A percentile compares a stretch with the other conserved stretches of the same genome.
These are phyloP conservation scores for Drosophila persimilis DNA, from an alignment of 1,140 invertebrate genomes.

Conservation along the genomic window DNA sequence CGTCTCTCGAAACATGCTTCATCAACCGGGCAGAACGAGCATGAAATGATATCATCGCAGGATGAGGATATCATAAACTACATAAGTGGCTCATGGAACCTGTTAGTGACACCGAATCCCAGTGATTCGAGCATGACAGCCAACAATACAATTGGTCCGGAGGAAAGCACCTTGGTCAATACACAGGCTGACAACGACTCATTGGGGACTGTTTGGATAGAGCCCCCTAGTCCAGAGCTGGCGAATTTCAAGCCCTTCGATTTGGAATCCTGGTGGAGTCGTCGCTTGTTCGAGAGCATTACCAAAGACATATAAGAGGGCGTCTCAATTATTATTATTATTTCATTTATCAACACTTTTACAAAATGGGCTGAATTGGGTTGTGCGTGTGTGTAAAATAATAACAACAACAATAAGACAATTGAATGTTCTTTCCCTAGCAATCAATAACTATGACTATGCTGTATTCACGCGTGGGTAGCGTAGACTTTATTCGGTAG, in stretches of 20 bases:
- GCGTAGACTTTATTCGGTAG: too few relatives aligned
- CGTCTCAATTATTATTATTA: too few relatives aligned
- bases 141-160: constrained; percentile 56
- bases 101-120: constrained; percentile 78
- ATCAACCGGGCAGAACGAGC: constrained; percentile 75
- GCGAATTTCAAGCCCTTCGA: constrained; percentile 93
- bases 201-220: constrained; percentile 87
- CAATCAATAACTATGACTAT: too few relatives aligned
- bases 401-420: too few relatives aligned
- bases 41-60: constrained; percentile 81
- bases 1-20: constrained; percentile 69
- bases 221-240: constrained; percentile 87
- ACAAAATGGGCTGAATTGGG: too few relatives aligned
- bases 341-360: too few relatives aligned
- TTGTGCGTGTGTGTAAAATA: too few relatives aligned
- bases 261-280: constrained; percentile 94
- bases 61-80: constrained; percentile 84
- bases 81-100: constrained; percentile 82
- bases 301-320: constrained; percentile 87
- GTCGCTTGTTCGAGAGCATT: constrained; percentile 91
- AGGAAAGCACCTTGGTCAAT: constrained; percentile 51
- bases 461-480: too few relatives aligned
- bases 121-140: constrained; percentile 60
- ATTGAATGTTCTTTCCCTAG: too few relatives aligned
- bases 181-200: constrained; percentile 16